These are phyloP conservation scores for Gopherus flavomarginatus DNA, from an alignment of 2,113 vertebrate genomes.

Conservation along the genomic window DNA sequence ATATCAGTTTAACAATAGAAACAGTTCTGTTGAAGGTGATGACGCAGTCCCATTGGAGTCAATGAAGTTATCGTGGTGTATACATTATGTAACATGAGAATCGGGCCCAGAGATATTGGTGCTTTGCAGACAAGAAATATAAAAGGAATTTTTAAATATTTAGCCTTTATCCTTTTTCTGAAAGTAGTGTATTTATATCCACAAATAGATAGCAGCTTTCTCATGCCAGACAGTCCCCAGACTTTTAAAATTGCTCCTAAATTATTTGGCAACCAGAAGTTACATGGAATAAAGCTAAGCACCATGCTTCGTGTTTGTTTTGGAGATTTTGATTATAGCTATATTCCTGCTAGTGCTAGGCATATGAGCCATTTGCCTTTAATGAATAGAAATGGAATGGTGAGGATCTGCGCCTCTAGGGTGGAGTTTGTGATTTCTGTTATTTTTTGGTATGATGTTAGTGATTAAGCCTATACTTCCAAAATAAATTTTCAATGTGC, in stretches of 20 bases:
- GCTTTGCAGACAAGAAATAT: neutral
- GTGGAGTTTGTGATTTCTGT: neutral
- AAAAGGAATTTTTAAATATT: neutral
- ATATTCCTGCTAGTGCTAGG: neutral
- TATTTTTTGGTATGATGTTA: neutral
- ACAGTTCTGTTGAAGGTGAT: neutral
- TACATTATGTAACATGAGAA: neutral
- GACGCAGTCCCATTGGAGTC: neutral
- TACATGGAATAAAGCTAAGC: constrained; percentile 61
- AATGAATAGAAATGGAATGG: constrained; percentile 20
- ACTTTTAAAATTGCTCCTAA: constrained; percentile 13
- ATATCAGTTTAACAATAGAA: neutral
- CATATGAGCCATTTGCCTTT: neutral
- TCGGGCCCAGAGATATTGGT: neutral
- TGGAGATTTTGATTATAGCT: constrained; percentile 36
- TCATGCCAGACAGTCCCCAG: neutral
- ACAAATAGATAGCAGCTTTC: neutral
- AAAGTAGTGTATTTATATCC: neutral
- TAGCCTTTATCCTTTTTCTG: neutral
- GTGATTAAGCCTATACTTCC: neutral
- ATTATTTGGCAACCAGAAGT: constrained; percentile 24
- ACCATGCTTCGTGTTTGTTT: constrained; percentile 16
- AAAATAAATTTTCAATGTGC: too few species aligned
- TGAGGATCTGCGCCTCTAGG: constrained; percentile 18
- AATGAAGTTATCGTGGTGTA: neutral